phyloP scores from a whole-genome alignment of 1,140 invertebrate species.

The Listronotus oregonensis region DNA sequence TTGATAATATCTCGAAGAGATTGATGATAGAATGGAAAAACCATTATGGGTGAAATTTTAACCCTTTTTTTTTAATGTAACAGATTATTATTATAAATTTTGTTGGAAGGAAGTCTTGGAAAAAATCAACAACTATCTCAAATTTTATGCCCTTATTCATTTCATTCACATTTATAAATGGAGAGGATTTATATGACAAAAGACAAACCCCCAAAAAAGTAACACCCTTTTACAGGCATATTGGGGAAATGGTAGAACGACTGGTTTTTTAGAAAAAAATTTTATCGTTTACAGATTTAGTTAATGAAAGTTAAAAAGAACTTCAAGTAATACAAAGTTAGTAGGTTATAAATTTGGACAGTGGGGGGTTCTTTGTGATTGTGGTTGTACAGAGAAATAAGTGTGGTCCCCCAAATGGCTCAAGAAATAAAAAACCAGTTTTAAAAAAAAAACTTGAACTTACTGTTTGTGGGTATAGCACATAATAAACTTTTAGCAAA shows the following conservation, averaged over 20 bases:
- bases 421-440: slow-evolving; percentile 71
- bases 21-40: no score
- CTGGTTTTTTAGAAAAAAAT: slow-evolving; percentile 82
- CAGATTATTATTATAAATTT: no score
- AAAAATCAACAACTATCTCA: no score
- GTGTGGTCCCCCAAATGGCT: slow-evolving; percentile 70
- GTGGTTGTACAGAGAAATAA: slow-evolving; percentile 70
- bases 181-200: slow-evolving; percentile 77
- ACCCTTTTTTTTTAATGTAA: no score
- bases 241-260: slow-evolving; percentile 72
- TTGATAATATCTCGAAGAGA: no score
- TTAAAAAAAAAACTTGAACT: slow-evolving; percentile 68
- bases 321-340: slow-evolving; percentile 49
- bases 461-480: slow-evolving; percentile 80
- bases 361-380: slow-evolving; percentile 64
- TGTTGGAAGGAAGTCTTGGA: no score
- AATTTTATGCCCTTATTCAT: no score
- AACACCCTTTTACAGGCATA: slow-evolving; percentile 67
- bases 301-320: slow-evolving; percentile 61
- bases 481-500: slow-evolving; percentile 86
- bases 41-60: no score
- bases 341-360: slow-evolving; percentile 64
- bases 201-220: slow-evolving; percentile 72
- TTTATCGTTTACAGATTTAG: slow-evolving; percentile 74
- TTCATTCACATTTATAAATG: no score